Evolutionary conservation across 2,888 invertebrate genomes (phyloP).

Genomic region (Archips crataeganus): DNA sequence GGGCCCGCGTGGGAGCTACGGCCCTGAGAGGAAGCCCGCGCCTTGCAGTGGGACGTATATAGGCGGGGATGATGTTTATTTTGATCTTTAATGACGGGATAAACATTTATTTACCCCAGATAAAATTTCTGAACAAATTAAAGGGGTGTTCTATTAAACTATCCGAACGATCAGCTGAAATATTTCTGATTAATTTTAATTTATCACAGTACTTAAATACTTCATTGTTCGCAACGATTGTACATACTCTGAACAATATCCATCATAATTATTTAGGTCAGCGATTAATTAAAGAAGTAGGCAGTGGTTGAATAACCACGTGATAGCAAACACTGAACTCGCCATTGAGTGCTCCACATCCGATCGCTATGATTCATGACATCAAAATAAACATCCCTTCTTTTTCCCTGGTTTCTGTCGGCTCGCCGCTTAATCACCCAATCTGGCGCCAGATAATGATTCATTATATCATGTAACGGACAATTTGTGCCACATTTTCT

Average conservation of each 20-base stretch:
- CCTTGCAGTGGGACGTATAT: too few species aligned
- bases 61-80: too few species aligned
- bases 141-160: too few species aligned
- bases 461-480: slow-evolving; percentile 31
- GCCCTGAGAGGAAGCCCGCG: too few species aligned
- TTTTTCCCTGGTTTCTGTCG: slow-evolving; percentile 60
- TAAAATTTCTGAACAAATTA: too few species aligned
- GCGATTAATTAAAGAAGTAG: slow-evolving; percentile 25
- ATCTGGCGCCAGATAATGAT: slow-evolving; percentile 40
- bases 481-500: slow-evolving; percentile 18
- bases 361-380: slow-evolving; percentile 65
- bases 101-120: too few species aligned
- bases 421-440: slow-evolving; percentile 63
- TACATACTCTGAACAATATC: not conserved
- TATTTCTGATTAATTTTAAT: too few species aligned
- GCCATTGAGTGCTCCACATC: slow-evolving; percentile 38
- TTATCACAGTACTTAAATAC: not conserved
- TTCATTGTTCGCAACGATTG: not conserved
- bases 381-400: slow-evolving; percentile 69
- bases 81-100: too few species aligned
- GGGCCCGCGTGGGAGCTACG: too few species aligned
- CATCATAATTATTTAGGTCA: slow-evolving; percentile 27
- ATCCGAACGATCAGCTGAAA: too few species aligned
- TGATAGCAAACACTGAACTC: slow-evolving; percentile 33
- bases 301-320: slow-evolving; percentile 21